Base-by-base conservation (phyloP, 2,797 vertebrate species). In the Thunnus albacares region DNA sequence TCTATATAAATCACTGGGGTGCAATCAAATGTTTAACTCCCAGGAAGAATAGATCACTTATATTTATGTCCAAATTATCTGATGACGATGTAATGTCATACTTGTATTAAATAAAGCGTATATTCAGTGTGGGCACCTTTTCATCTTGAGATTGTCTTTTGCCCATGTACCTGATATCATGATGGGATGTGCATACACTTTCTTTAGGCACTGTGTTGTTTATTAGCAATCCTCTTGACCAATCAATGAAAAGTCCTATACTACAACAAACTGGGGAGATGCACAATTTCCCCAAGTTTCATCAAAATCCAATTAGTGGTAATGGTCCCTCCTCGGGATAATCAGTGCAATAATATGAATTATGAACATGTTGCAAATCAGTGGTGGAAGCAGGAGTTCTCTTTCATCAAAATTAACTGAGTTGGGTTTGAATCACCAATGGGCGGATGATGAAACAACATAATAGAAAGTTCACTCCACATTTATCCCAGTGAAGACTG, bases 401-500 rank as follows among this genome's bases (percentile, higher is more conserved):
- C 9, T 64, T 60, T 70, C 28, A 75, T 77, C 28, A 38, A 22
- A 57, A 64, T 49, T 17, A 43, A 41, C 30, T 38, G 33, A 73
- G 41, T 15, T 28, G n/a, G 9, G 38, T 68, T 41, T 55, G 12
- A 83, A 59, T 71, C 22, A 43, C 55, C 52, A 62, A 28, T 53
- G 26, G 53, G 47, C 1, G 60, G 38, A 38, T 35, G 49, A 77
- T 59, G 15, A 78, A 63, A 59, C 49, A 71, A 68, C 24, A 6
- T 22, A 78, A 65, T 41, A 67, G 70, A 61, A 52, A n/a, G 49
- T 52, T n/a, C 24, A 56, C 49, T 57, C 26, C 26, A 59, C 35
- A 41, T 67, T 76, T 13, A 61, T 84, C 61, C 5, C 20, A 56
- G 30, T n/a, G 20, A 61, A 62, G 24, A 20, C 12, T 15, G 15